Evolutionary conservation across 2,113 vertebrate species (phyloP).

Genomic region (Anser brachyrhynchus): DNA sequence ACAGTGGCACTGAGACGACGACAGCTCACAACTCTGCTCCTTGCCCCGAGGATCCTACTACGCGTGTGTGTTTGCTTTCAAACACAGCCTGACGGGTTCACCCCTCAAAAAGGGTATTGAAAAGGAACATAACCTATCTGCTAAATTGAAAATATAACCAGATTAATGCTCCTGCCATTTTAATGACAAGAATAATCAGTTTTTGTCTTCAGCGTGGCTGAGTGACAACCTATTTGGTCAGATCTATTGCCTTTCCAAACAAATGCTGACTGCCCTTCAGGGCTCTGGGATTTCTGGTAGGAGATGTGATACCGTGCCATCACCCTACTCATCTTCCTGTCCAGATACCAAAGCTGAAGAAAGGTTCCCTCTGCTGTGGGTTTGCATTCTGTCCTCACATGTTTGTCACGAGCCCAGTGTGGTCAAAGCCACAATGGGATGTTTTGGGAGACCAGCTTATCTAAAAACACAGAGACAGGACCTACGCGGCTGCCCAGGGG

Average conservation of each 20-base stretch:
- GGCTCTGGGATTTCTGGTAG: constrained; percentile 1
- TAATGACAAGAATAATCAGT: neutral
- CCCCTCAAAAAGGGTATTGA: neutral
- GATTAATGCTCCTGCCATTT: neutral
- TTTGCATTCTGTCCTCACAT: neutral
- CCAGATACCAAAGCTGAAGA: neutral
- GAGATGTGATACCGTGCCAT: neutral
- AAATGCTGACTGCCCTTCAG: neutral
- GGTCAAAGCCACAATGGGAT: constrained; percentile 22
- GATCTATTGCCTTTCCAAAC: neutral
- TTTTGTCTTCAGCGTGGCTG: neutral
- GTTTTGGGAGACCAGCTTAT: neutral
- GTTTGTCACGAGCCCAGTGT: neutral
- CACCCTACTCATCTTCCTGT: neutral
- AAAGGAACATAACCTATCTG: neutral
- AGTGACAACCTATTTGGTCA: neutral
- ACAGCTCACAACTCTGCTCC: neutral
- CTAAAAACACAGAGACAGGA: neutral
- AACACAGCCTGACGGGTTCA: neutral
- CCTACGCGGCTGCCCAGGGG: neutral
- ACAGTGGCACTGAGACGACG: neutral
- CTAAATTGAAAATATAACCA: neutral
- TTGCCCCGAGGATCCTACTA: neutral
- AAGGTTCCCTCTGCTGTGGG: constrained; percentile 18
- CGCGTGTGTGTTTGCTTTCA: neutral